Evolutionary conservation across 2,113 vertebrate species (phyloP).

Genomic region (Hippocampus comes): DNA sequence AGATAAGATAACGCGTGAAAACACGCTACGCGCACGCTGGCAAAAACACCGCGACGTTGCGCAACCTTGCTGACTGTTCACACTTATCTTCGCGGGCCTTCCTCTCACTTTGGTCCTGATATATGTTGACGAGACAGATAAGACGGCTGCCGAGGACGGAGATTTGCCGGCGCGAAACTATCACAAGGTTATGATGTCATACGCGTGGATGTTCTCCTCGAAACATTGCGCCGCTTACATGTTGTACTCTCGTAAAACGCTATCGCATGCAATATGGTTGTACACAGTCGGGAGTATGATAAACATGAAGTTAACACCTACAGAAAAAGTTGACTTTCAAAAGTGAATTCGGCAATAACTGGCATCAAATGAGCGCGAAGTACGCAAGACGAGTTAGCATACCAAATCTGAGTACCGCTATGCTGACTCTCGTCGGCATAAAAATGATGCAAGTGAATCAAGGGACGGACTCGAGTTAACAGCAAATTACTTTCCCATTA

Average conservation of each 20-base stretch:
- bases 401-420: too few relatives aligned
- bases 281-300: background rate
- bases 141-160: background rate
- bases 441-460: too few relatives aligned
- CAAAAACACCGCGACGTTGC: slow-evolving; percentile 19
- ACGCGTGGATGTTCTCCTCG: background rate
- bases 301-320: background rate
- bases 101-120: background rate
- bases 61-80: slow-evolving; percentile 23
- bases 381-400: too few relatives aligned
- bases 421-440: too few relatives aligned
- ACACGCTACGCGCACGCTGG: background rate
- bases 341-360: too few relatives aligned
- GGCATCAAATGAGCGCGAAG: too few relatives aligned
- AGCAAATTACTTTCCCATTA: too few relatives aligned
- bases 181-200: slow-evolving; percentile 28
- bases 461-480: too few relatives aligned
- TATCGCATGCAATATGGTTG: background rate
- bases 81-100: background rate
- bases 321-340: background rate
- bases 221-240: background rate
- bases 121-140: slow-evolving; percentile 30
- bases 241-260: background rate
- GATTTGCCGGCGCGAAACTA: slow-evolving; percentile 16
- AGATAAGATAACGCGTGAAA: slow-evolving; percentile 4